Percentiles rank a stretch among this genome's conserved stretches.
These are phyloP conservation scores for Tetrao urogallus DNA, from an alignment of 2,113 vertebrate genomes.

Conservation along the genomic window DNA sequence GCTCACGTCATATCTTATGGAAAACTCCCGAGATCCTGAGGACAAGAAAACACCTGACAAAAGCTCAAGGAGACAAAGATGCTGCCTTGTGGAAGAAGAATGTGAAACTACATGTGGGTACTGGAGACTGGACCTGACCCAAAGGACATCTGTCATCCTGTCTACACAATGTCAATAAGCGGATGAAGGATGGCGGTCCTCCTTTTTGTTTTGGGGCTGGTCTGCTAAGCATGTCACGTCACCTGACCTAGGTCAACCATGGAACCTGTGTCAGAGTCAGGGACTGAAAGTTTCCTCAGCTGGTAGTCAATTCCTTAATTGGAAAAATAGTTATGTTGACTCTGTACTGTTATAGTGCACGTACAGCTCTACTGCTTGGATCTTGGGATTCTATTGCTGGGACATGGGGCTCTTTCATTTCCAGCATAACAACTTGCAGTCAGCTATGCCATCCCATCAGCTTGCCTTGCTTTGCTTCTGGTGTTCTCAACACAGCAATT, in stretches of 20 bases:
- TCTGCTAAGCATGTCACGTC: background rate
- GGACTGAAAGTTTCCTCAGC: background rate
- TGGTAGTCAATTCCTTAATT: background rate
- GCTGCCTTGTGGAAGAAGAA: background rate
- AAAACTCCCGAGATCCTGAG: background rate
- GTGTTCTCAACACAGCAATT: background rate
- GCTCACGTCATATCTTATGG: background rate
- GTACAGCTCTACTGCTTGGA: background rate
- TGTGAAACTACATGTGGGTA: background rate
- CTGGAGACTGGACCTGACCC: background rate
- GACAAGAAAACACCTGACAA: background rate
- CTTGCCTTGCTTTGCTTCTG: background rate
- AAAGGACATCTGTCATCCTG: background rate
- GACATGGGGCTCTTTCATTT: background rate
- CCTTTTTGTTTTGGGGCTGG: background rate
- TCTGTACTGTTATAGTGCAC: background rate
- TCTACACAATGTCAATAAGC: background rate
- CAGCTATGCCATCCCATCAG: background rate
- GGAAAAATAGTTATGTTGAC: background rate
- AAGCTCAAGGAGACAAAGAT: background rate
- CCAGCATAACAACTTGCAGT: background rate
- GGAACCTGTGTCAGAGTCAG: background rate
- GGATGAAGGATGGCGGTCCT: background rate
- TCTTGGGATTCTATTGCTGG: background rate
- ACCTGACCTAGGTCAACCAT: background rate